phyloP scores from a whole-genome alignment of 2,888 invertebrate genomes.

The Nomada fucata region DNA sequence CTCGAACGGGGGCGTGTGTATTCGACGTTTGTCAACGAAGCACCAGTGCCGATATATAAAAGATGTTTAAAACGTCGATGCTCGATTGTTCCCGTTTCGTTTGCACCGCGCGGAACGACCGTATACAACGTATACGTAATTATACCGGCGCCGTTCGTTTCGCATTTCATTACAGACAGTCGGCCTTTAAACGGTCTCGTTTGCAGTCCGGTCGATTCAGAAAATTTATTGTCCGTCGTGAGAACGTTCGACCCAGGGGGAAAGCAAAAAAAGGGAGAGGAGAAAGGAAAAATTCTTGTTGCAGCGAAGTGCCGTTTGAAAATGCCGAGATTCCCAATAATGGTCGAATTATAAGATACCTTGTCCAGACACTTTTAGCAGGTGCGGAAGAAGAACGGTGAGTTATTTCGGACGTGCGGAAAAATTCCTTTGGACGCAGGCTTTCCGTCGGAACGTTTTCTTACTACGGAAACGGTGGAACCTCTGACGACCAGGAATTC shows the following conservation, averaged over 20 bases:
- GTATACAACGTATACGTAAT: neutral
- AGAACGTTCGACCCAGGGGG: too few relatives aligned
- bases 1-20: conserved; percentile 1
- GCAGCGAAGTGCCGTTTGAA: conserved; percentile 1
- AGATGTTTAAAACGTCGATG: neutral
- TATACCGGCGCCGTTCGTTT: neutral
- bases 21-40: conserved; percentile 29
- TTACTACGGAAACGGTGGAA: neutral
- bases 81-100: neutral
- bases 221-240: too few relatives aligned
- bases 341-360: conserved; percentile 16
- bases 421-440: neutral
- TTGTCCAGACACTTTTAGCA: conserved; percentile 14
- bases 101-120: neutral
- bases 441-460: neutral
- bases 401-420: neutral
- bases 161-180: neutral
- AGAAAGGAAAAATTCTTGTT: neutral
- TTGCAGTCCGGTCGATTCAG: too few relatives aligned
- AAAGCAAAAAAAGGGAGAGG: too few relatives aligned
- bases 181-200: neutral
- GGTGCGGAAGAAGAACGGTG: neutral
- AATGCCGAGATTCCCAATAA: neutral
- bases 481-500: neutral
- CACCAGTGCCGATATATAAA: neutral